Base-by-base conservation (phyloP, 1,140 invertebrate genomes). In the Drosophila lowei region DNA sequence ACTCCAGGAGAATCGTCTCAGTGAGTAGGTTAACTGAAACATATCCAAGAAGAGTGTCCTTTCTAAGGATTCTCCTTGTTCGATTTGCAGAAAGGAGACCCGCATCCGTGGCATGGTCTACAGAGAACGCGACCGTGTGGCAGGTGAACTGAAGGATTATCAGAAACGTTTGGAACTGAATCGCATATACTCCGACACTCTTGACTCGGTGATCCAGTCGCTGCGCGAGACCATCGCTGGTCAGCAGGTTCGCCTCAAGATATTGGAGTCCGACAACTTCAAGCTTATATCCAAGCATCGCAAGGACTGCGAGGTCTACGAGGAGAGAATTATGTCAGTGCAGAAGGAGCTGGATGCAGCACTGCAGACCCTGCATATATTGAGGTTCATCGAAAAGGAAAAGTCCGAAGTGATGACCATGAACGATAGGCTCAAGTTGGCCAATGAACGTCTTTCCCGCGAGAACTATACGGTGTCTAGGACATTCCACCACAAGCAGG, bases 281-380 rank as follows among this genome's bases (percentile, higher is more conserved):
- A 44, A 28, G n/a, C 0, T 57, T 21, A 53, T 76, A 18, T 49
- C 52, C 70, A 91, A 96, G 50, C 93, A 96, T 72, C 92, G 94
- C 21, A 68, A 96, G 9, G 92, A 94, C 3, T 92, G 93, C 25
- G 96, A 96, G 76, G 91, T 93, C 38, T 92, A 94, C 0, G 93
- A 95, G 18, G 94, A 68, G 0, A 30, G 15, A 1, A 4, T 65
- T 1, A 0, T n/a, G 7, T 0, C 0, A 0, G 0, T 59, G 9
- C 18, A 23, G 9, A 84, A 56, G 38, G 62, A 89, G 15, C 6
- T 85, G 2, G 41, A 48, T 0, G 5, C 7, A 0, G n/a, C 16
- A 3, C n/a, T 44, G 0, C 9, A 43, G 2, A 74, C 50, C 7
- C 4, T 23, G 6, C 11, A 11, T 5, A 41, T 21, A 0, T 9